Conservation (phyloP, 2,888 invertebrate species). For the Lydus trimaculatus region DNA sequence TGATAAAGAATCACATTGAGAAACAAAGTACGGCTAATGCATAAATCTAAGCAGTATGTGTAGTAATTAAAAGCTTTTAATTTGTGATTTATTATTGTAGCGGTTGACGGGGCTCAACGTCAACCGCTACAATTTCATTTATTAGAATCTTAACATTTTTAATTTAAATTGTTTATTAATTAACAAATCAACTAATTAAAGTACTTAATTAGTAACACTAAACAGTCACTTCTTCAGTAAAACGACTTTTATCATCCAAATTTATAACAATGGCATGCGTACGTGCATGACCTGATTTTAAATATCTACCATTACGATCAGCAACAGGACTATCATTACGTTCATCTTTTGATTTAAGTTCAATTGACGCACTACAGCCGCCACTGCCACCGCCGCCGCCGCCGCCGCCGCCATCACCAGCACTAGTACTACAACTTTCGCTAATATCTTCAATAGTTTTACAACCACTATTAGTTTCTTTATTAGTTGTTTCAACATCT, state of each 20-base stretch:
- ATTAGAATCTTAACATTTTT: not conserved
- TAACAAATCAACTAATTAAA: slow-evolving; percentile 35
- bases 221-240: slow-evolving; percentile 83
- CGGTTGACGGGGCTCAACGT: slow-evolving; percentile 28
- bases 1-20: not conserved
- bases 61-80: not conserved
- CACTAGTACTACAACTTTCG: slow-evolving; percentile 15
- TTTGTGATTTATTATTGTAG: slow-evolving; percentile 16
- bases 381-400: slow-evolving; percentile 22
- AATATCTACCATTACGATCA: slow-evolving; percentile 54
- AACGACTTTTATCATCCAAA: slow-evolving; percentile 80
- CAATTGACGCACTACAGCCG: slow-evolving; percentile 35
- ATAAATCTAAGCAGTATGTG: not conserved
- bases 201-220: slow-evolving; percentile 56
- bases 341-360: slow-evolving; percentile 46
- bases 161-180: slow-evolving; percentile 14
- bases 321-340: slow-evolving; percentile 44
- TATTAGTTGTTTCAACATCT: slow-evolving; percentile 33
- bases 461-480: slow-evolving; percentile 32
- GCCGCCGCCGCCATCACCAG: slow-evolving; percentile 23
- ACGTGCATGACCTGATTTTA: slow-evolving; percentile 71
- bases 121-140: slow-evolving; percentile 15
- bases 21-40: not conserved
- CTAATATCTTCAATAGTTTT: slow-evolving; percentile 30
- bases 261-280: slow-evolving; percentile 82